Conservation (phyloP, 2,113 vertebrate genomes). For the Sylvietta virens region DNA sequence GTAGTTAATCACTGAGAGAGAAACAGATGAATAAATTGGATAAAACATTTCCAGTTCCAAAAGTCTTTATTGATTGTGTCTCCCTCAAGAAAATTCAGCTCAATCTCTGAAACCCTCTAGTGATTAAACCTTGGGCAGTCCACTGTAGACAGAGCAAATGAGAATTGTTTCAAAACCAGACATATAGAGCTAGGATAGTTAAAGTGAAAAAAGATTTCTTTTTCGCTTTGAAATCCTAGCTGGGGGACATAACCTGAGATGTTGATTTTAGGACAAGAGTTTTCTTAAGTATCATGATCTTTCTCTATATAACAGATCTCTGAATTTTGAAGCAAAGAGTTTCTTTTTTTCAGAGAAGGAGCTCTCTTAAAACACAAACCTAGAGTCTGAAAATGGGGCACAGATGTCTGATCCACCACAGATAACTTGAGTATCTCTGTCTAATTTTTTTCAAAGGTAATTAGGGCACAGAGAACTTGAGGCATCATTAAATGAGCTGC, state of each 20-base stretch:
- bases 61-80: conserved; percentile 63
- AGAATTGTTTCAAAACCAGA: conserved; percentile 52
- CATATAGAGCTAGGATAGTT: not conserved
- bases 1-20: conserved; percentile 53
- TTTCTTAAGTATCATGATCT: not conserved
- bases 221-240: conserved; percentile 2
- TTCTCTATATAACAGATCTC: not conserved
- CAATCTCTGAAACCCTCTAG: conserved; percentile 39
- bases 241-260: not conserved
- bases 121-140: conserved; percentile 45
- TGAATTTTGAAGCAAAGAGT: not conserved
- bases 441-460: not conserved
- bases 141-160: conserved; percentile 40
- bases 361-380: not conserved
- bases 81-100: conserved; percentile 46
- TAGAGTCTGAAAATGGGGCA: not conserved
- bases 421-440: accelerated
- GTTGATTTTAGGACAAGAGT: not conserved
- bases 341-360: not conserved
- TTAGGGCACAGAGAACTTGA: not conserved
- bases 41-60: conserved; percentile 55
- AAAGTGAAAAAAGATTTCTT: not conserved
- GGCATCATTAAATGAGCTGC: not conserved
- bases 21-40: conserved; percentile 51
- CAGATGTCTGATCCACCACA: not conserved